Base-by-base conservation (phyloP, 2,113 vertebrate species). In the Gobius niger region DNA sequence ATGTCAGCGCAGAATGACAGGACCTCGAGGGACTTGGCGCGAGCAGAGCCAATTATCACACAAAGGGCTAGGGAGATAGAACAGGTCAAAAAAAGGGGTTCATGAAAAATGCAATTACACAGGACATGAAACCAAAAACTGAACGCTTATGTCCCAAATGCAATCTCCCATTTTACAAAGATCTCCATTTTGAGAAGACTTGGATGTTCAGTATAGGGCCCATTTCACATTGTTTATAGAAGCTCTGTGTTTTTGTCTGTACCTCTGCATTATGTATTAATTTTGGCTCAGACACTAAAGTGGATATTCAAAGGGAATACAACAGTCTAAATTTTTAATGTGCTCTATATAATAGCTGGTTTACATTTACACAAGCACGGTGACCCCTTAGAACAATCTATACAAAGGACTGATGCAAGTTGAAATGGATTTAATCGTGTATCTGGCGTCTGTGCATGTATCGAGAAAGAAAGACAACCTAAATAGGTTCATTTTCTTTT, bases 41-140 rank as follows among this genome's bases (percentile, higher is more conserved):
- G 16, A 70, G 67, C 82, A 73, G 73, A 88, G 82, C 84, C 91
- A 91, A 91, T 92, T 92, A 92, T 73, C 47, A 72, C 68, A 64
- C 65, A 80, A 60, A 67, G 57, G 77, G 79, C 75, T 73, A 77
- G 83, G 68, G 68, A 82, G 84, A 75, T 72, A 70, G 76, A 76
- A 65, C 19, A 47, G 73, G 64, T 73, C 62, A 88, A 86, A 90
- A 81, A 81, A 87, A 85, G 71, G 80, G 73, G 74, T 82, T 62
- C 67, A 70, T 81, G 44, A 86, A 80, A 88, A 84, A 81, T 82
- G 63, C 76, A 88, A 81, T 88, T 88, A 82, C 61, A 62, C 70
- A 77, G 59, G 53, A 80, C 68, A 78, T 41, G 63, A 77, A 80
- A 67, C 61, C 53, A 34, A 63, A 72, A 73, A 67, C 56, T 64